These are phyloP conservation scores for Paracentrotus lividus DNA, from an alignment of 53 echinoderm and acorn worm genomes.

Conservation along the genomic window DNA sequence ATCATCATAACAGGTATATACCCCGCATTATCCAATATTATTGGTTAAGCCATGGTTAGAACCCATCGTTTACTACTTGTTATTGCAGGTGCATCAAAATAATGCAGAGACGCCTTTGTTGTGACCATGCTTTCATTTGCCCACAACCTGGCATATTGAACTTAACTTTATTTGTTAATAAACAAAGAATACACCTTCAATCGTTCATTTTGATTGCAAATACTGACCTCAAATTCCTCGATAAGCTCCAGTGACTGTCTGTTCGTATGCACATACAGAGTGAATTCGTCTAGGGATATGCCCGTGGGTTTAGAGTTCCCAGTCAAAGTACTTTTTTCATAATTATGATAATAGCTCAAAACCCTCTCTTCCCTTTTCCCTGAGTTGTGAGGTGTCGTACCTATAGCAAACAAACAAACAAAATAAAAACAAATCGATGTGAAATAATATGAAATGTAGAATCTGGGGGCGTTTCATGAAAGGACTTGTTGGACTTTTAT, in stretches of 20 bases:
- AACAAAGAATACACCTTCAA: background rate
- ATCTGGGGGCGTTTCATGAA: too few species aligned
- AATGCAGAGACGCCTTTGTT: too few species aligned
- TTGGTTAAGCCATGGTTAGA: too few species aligned
- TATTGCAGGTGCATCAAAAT: too few species aligned
- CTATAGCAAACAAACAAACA: too few species aligned
- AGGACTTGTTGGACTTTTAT: too few species aligned
- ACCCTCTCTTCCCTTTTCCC: background rate
- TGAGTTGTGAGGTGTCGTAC: background rate
- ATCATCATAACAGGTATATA: too few species aligned
- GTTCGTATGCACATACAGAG: slow-evolving; percentile 36
- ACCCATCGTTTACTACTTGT: too few species aligned
- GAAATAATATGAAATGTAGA: too few species aligned
- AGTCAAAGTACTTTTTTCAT: background rate
- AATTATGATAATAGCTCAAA: slow-evolving; percentile 25
- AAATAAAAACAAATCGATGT: too few species aligned
- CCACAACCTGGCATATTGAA: background rate
- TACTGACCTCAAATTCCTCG: slow-evolving; percentile 63
- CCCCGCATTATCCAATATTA: too few species aligned
- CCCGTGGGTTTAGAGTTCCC: slow-evolving; percentile 1
- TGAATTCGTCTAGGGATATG: slow-evolving; percentile 44
- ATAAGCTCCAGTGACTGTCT: slow-evolving; percentile 41
- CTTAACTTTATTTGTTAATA: background rate
- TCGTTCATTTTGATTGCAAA: background rate
- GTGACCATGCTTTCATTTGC: too few species aligned